These are phyloP conservation scores for Coracopsis vasa DNA, from an alignment of 2,113 vertebrate genomes.

Conservation along the genomic window DNA sequence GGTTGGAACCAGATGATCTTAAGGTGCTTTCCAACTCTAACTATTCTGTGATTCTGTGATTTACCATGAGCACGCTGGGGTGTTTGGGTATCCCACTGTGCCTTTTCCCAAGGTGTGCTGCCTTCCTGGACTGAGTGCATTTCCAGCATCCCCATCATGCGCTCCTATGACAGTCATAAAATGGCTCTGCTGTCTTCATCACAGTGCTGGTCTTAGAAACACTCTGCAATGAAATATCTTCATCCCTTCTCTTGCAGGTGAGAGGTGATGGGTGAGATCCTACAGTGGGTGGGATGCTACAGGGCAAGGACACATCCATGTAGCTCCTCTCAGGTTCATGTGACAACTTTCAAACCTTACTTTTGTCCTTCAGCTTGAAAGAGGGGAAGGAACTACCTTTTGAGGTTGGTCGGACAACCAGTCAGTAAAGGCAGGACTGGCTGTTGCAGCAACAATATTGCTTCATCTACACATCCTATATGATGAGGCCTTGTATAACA, in stretches of 20 bases:
- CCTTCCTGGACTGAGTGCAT: background rate
- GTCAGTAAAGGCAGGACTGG: background rate
- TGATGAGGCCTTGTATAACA: background rate
- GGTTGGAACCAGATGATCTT: background rate
- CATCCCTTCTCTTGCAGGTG: background rate
- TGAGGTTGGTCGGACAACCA: background rate
- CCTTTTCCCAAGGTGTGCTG: background rate
- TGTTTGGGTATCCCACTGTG: background rate
- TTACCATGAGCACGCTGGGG: accelerated
- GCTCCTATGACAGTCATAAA: too few species aligned
- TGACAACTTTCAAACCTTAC: background rate
- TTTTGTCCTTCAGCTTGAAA: background rate
- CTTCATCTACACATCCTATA: accelerated
- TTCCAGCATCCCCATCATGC: background rate
- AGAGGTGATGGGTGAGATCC: background rate
- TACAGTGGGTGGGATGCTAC: background rate
- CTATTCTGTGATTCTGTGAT: background rate
- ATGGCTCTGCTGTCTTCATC: background rate
- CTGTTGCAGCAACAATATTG: background rate
- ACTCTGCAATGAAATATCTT: background rate
- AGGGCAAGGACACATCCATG: background rate
- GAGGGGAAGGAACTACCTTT: background rate
- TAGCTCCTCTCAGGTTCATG: background rate
- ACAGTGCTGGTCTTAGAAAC: background rate
- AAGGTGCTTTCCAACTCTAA: background rate